A percentile compares a stretch with the other conserved stretches of the same genome.
Evolutionary conservation across 2,113 vertebrate species (phyloP).

Genomic region (Aptenodytes forsteri): DNA sequence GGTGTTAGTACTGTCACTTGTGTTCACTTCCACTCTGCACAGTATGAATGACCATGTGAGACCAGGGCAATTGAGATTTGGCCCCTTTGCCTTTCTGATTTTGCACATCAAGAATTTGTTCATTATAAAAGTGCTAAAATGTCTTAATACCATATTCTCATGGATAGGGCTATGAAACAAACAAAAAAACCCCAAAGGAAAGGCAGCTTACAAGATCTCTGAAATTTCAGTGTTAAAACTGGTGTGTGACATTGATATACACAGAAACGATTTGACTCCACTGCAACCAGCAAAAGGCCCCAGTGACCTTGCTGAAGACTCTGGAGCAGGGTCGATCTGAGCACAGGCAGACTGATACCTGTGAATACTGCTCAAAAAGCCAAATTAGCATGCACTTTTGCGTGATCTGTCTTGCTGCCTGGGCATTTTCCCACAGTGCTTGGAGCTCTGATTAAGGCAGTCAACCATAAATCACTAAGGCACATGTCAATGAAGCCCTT

Average conservation of each 20-base stretch:
- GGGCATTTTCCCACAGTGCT: constrained; percentile 27
- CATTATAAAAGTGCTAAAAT: neutral
- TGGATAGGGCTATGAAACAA: neutral
- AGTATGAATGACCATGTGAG: neutral
- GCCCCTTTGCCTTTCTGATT: neutral
- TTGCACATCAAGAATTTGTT: neutral
- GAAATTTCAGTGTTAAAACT: neutral
- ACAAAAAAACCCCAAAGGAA: neutral
- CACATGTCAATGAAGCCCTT: constrained; percentile 52
- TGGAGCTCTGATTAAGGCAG: constrained; percentile 50
- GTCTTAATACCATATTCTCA: rapidly evolving
- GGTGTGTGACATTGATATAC: neutral
- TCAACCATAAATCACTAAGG: constrained; percentile 38
- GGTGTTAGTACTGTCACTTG: too few species aligned
- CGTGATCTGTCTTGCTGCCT: constrained; percentile 16
- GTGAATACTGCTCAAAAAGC: neutral
- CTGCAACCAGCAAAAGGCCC: neutral
- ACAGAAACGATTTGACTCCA: neutral
- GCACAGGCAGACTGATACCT: neutral
- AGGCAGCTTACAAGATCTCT: neutral
- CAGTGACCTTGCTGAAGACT: neutral
- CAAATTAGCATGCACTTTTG: neutral
- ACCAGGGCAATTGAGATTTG: neutral
- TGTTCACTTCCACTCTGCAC: neutral
- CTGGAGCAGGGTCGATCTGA: neutral